phyloP scores from a whole-genome alignment of 2,113 vertebrate genomes.

The Rynchops niger region DNA sequence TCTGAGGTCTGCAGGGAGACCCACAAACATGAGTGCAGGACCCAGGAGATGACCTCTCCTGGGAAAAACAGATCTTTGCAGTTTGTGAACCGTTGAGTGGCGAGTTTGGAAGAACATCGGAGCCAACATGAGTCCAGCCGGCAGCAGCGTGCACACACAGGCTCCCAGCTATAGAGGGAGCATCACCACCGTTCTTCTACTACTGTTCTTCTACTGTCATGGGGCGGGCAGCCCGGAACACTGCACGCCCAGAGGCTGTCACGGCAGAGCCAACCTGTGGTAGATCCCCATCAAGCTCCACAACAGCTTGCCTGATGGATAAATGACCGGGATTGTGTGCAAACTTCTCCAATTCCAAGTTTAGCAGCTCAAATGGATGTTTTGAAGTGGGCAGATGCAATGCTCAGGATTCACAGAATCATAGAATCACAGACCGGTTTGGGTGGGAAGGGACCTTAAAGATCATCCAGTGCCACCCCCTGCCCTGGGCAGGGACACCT shows the following conservation, averaged over 20 bases:
- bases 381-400: not conserved
- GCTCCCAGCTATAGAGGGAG: not conserved
- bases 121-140: fast-evolving
- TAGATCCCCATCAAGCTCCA: not conserved
- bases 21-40: fast-evolving
- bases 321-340: fast-evolving
- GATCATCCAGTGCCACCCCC: not conserved
- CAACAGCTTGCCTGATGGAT: fast-evolving
- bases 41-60: not conserved
- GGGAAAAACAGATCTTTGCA: not conserved
- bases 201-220: fast-evolving
- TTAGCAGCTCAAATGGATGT: too few species aligned
- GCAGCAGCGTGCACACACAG: fast-evolving
- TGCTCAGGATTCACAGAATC: not conserved
- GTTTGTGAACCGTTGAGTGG: not conserved
- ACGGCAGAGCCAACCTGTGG: fast-evolving
- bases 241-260: fast-evolving
- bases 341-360: fast-evolving
- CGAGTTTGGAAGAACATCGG: not conserved
- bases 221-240: fast-evolving
- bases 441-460: not conserved
- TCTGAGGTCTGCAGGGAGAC: not conserved
- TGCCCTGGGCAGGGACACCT: not conserved
- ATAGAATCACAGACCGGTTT: not conserved
- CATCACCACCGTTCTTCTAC: not conserved